Conservation (phyloP, 2,113 vertebrate species). For the Brachionichthys hirsutus region DNA sequence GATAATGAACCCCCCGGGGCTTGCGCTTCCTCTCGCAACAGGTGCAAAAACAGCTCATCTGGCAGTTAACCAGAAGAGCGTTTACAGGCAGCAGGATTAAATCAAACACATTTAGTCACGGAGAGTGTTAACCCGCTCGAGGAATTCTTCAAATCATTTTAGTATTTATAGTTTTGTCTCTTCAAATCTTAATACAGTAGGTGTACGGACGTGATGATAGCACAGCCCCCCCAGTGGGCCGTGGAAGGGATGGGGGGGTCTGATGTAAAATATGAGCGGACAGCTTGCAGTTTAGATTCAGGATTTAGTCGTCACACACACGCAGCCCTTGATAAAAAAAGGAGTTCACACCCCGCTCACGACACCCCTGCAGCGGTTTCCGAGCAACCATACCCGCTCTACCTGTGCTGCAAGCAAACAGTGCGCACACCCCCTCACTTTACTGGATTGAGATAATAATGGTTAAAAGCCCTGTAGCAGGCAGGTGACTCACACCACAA, state of each 20-base stretch:
- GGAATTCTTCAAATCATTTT: slow-evolving; percentile 30
- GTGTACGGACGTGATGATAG: no score
- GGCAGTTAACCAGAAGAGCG: slow-evolving; percentile 63
- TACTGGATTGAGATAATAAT: slow-evolving; percentile 72
- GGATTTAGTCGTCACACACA: slow-evolving; percentile 33
- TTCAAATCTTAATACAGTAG: slow-evolving; percentile 19
- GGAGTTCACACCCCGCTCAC: slow-evolving; percentile 73
- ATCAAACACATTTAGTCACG: slow-evolving; percentile 57
- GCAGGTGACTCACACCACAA: slow-evolving; percentile 70
- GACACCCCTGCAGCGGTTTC: slow-evolving; percentile 78
- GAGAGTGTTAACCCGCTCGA: slow-evolving; percentile 25
- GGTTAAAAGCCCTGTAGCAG: slow-evolving; percentile 68
- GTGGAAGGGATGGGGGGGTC: neutral
- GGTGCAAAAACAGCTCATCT: slow-evolving; percentile 77
- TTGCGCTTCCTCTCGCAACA: slow-evolving; percentile 79
- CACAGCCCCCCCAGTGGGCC: no score
- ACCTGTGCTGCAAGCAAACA: slow-evolving; percentile 79
- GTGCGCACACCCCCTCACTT: slow-evolving; percentile 70
- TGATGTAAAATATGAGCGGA: slow-evolving; percentile 36
- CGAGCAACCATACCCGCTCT: slow-evolving; percentile 82
- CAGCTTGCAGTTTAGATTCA: slow-evolving; percentile 16
- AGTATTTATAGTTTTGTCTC: slow-evolving; percentile 26
- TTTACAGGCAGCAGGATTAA: slow-evolving; percentile 72
- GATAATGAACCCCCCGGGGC: slow-evolving; percentile 77
- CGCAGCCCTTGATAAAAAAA: slow-evolving; percentile 37